These are phyloP conservation scores for Leucophenga montana DNA, from an alignment of 2,888 invertebrate genomes.

Conservation along the genomic window DNA sequence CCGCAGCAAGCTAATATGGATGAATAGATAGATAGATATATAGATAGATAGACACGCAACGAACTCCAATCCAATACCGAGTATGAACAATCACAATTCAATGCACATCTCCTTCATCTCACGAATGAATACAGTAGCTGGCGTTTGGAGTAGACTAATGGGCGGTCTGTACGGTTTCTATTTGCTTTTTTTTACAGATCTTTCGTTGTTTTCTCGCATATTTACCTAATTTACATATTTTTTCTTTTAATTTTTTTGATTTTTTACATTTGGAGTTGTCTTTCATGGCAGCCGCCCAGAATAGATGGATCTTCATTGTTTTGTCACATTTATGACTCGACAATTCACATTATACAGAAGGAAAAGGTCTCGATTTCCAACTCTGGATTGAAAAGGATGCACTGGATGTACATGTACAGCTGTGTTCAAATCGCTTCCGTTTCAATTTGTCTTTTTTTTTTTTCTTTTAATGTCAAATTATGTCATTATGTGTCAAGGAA, in stretches of 20 bases:
- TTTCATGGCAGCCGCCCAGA: conserved; percentile 58
- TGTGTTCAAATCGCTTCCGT: not conserved
- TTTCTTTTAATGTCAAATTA: not conserved
- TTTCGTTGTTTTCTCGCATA: conserved; percentile 17
- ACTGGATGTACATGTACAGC: not conserved
- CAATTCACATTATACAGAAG: not conserved
- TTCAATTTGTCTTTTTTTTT: too few species aligned
- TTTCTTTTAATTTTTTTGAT: conserved; percentile 41
- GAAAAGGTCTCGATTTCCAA: not conserved
- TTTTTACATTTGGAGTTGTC: conserved; percentile 57
- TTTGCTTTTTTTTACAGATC: conserved; percentile 33
- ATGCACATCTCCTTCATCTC: not conserved
- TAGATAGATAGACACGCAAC: not conserved
- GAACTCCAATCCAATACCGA: not conserved
- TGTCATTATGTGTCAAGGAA: conserved; percentile 8
- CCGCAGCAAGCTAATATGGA: conserved; percentile 19
- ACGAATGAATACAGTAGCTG: conserved; percentile 63
- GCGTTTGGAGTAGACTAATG: conserved; percentile 26
- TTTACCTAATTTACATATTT: conserved; percentile 16
- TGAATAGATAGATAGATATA: not conserved
- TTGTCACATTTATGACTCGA: conserved; percentile 22
- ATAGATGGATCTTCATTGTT: not conserved
- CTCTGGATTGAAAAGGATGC: too few species aligned
- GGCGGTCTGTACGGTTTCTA: conserved; percentile 37
- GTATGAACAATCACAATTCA: not conserved